Evolutionary conservation across 2,888 invertebrate species (phyloP).

Genomic region (Xylophagus ater): DNA sequence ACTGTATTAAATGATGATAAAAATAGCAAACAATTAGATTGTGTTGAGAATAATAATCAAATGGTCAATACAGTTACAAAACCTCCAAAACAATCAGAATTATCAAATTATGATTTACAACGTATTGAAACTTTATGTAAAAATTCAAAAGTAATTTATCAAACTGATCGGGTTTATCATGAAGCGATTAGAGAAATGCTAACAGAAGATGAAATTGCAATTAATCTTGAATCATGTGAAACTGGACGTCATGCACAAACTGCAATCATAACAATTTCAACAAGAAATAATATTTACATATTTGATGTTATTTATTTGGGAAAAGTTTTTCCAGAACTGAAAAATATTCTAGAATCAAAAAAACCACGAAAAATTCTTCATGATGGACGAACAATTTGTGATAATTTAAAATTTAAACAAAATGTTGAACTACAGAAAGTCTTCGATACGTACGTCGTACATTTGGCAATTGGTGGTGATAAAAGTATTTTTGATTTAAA

Average conservation of each 20-base stretch:
- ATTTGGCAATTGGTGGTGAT: constrained; percentile 20
- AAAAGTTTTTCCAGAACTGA: constrained; percentile 23
- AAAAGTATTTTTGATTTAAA: constrained; percentile 18
- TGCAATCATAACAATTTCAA: constrained; percentile 21
- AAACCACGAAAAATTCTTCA: constrained; percentile 24
- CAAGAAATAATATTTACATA: constrained; percentile 23
- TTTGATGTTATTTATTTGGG: constrained; percentile 26
- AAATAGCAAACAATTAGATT: too few species aligned
- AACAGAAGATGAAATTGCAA: constrained; percentile 20
- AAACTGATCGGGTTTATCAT: constrained; percentile 26
- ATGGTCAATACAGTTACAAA: not conserved
- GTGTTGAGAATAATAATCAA: not conserved
- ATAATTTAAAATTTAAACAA: constrained; percentile 24
- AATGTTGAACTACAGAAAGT: constrained; percentile 21
- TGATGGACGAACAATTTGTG: constrained; percentile 22
- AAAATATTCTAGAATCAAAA: constrained; percentile 21
- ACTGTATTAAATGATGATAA: constrained; percentile 9
- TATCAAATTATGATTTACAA: constrained; percentile 12
- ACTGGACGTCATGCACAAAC: constrained; percentile 23
- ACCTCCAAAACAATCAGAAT: constrained; percentile 2
- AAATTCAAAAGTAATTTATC: constrained; percentile 20
- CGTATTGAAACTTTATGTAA: constrained; percentile 19
- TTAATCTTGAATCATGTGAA: constrained; percentile 23
- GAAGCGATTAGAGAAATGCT: constrained; percentile 25
- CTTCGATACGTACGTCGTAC: constrained; percentile 26